Evolutionary conservation across 2,113 vertebrate genomes (phyloP), one percentile per base, ranked within the genome.

Genomic region (Callorhinus ursinus): DNA sequence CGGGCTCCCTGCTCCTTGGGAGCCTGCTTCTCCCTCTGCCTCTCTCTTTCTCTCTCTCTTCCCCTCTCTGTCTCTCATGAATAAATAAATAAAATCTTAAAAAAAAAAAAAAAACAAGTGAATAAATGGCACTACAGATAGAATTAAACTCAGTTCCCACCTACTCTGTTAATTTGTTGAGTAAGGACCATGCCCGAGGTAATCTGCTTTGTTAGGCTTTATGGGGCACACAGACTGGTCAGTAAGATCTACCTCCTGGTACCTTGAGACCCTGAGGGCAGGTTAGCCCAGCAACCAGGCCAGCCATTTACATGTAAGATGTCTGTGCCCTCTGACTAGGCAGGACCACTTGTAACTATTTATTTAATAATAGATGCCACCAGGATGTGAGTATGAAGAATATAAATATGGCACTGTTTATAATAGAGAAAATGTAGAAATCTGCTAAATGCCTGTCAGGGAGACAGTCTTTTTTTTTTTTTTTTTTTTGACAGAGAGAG

Each of bases 61-160:
- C 39, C 39, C 4, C 39, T 39, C 39, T 39, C 4, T 39, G 39
- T 39, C 39, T 39, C 39, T 39, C 39, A 39, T 39, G 39, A 39
- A 39, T 39, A 39, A 39, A 3, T 39, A 39, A 39, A 39, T 39
- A 39, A 39, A 39, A 39, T 39, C 39, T 39, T 39, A 39, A 39
- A 39, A 39, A 39, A 39, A 39, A 39, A 39, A 39, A 39, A 28
- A 71, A 42, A 77, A 61, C 90, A 79, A 93, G 90, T 59, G 85
- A 88, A n/a, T 92, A 95, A 92, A 69, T 57, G 55, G 11, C n/a
- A 76, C 71, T 92, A 31, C 67, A 84, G 92, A 84, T 18, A 83
- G 67, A 94, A 83, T 92, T 69, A 82, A 76, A 65, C 72, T 72
- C 24, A 61, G 13, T 53, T 18, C 26, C 65, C 1, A 0, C 86